A percentile compares a stretch with the other conserved stretches of the same genome.
phyloP scores from a whole-genome alignment of 2,888 invertebrate genomes.

The Chloroclystis v-ata region DNA sequence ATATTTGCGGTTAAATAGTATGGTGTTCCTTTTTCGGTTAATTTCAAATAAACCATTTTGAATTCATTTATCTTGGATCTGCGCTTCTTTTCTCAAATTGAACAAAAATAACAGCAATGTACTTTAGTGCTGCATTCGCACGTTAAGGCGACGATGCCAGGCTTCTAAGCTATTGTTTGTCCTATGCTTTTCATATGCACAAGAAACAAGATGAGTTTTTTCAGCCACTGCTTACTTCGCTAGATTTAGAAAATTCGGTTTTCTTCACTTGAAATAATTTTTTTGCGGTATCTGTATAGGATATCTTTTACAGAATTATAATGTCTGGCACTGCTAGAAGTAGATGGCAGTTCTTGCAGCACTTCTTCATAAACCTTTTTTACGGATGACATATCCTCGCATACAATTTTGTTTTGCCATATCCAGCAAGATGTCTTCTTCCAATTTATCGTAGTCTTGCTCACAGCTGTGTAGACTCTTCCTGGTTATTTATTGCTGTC shows the following conservation, averaged over 20 bases:
- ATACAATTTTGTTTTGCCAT: slow-evolving; percentile 15
- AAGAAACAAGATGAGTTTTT: slow-evolving; percentile 11
- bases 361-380: slow-evolving; percentile 17
- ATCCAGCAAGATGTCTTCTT: slow-evolving; percentile 14
- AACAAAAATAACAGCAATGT: slow-evolving; percentile 9
- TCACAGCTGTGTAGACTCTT: slow-evolving; percentile 15
- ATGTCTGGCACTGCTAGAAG: slow-evolving; percentile 13
- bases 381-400: slow-evolving; percentile 13
- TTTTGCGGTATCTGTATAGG: slow-evolving; percentile 12
- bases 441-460: slow-evolving; percentile 18
- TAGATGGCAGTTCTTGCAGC: slow-evolving; percentile 13
- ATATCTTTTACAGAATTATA: slow-evolving; percentile 17
- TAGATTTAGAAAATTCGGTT: neutral
- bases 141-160: slow-evolving; percentile 10
- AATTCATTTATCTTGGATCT: slow-evolving; percentile 12
- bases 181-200: slow-evolving; percentile 15
- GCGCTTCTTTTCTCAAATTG: slow-evolving; percentile 14
- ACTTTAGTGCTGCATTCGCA: slow-evolving; percentile 14
- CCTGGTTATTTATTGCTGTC: slow-evolving; percentile 12
- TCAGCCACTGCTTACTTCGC: slow-evolving; percentile 13
- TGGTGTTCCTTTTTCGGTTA: slow-evolving; percentile 7
- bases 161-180: slow-evolving; percentile 17
- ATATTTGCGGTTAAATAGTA: slow-evolving; percentile 11
- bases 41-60: slow-evolving; percentile 10
- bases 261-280: slow-evolving; percentile 9